These are phyloP conservation scores for Scomber colias DNA, from an alignment of 2,113 vertebrate genomes.

Conservation along the genomic window DNA sequence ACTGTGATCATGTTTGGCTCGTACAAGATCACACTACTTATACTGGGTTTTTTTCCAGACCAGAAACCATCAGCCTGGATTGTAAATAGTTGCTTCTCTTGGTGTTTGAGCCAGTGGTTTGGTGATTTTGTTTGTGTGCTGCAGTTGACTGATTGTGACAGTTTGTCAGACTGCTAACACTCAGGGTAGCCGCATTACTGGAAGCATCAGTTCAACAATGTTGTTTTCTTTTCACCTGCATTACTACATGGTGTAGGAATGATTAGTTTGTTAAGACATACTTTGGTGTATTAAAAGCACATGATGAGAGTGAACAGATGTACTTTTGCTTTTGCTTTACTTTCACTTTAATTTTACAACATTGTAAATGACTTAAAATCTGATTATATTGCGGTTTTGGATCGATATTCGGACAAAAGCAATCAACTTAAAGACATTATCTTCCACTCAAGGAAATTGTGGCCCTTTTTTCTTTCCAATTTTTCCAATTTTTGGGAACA, in stretches of 20 bases:
- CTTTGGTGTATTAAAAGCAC: neutral
- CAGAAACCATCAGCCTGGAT: conserved; percentile 26
- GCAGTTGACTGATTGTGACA: conserved; percentile 10
- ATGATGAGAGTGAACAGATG: too few species aligned
- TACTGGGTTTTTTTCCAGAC: neutral
- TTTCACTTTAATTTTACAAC: too few species aligned
- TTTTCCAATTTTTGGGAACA: too few species aligned
- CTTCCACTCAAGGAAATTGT: too few species aligned
- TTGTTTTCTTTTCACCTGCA: neutral
- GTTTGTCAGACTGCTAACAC: neutral
- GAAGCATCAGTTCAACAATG: neutral
- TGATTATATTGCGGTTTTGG: too few species aligned
- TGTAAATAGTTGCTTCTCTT: conserved; percentile 28
- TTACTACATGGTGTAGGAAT: neutral
- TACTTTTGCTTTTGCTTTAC: too few species aligned
- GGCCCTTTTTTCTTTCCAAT: too few species aligned
- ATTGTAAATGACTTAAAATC: too few species aligned
- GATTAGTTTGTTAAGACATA: neutral
- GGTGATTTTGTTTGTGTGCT: conserved; percentile 24
- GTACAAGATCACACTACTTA: conserved; percentile 12
- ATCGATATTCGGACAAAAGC: too few species aligned
- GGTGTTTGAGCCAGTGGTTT: conserved; percentile 20
- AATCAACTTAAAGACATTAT: too few species aligned
- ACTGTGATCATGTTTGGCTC: conserved; percentile 37
- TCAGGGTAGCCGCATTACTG: neutral